These are phyloP conservation scores for Chloropsis hardwickii DNA, from an alignment of 2,113 vertebrate species.

Conservation along the genomic window DNA sequence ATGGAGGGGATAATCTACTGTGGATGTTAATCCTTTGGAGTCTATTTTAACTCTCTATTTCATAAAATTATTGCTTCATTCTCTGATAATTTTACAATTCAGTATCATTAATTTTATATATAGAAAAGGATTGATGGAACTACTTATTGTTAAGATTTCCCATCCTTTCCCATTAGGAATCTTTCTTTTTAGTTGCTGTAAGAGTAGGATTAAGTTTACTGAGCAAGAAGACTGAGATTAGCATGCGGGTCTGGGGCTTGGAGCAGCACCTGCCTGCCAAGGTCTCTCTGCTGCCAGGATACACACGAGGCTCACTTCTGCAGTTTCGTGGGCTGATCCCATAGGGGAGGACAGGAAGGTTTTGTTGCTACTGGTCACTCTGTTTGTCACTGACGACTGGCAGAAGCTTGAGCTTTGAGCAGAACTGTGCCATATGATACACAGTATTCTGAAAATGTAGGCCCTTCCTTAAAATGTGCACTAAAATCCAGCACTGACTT, in stretches of 20 bases:
- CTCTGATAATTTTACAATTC: constrained; percentile 34
- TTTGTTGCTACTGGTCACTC: not conserved
- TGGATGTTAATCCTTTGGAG: constrained; percentile 44
- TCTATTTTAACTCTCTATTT: constrained; percentile 33
- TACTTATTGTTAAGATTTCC: constrained; percentile 14
- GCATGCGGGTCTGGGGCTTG: fast-evolving
- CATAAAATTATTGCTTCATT: constrained; percentile 13
- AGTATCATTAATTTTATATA: constrained; percentile 15
- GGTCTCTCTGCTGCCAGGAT: not conserved
- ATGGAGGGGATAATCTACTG: constrained; percentile 36
- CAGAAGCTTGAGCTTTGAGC: not conserved
- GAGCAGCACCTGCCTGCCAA: not conserved
- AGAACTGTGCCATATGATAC: not conserved
- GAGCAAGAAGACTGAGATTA: not conserved
- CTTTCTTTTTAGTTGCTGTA: not conserved
- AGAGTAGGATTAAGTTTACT: not conserved
- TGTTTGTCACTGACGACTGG: not conserved
- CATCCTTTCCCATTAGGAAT: not conserved
- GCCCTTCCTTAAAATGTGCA: not conserved
- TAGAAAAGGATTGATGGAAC: not conserved
- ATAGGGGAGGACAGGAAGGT: not conserved
- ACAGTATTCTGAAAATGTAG: not conserved
- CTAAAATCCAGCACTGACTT: not conserved
- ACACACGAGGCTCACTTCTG: fast-evolving
- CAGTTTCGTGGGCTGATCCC: not conserved